A percentile compares a stretch with the other conserved stretches of the same genome.
Evolutionary conservation across 2,797 vertebrate genomes (phyloP).

Genomic region (Poecilia wingei): DNA sequence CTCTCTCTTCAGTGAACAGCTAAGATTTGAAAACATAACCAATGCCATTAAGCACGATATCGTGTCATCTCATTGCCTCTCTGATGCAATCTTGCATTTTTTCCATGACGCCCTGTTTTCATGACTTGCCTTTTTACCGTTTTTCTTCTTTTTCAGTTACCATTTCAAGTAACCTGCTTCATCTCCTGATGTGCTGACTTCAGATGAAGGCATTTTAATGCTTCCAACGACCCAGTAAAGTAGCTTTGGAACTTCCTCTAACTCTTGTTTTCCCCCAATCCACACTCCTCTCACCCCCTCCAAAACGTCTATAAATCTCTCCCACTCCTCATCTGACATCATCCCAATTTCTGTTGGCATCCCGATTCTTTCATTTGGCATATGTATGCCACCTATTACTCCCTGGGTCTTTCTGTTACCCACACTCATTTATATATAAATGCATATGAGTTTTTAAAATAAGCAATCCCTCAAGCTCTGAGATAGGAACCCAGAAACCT

Average conservation of each 20-base stretch:
- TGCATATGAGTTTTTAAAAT: conserved; percentile 54
- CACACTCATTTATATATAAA: conserved; percentile 60
- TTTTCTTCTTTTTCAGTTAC: neutral
- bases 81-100: conserved; percentile 43
- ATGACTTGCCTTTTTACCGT: conserved; percentile 18
- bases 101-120: conserved; percentile 33
- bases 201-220: conserved; percentile 55
- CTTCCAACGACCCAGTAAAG: conserved; percentile 70
- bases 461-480: conserved; percentile 56
- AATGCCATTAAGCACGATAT: neutral
- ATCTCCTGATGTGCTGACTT: conserved; percentile 58
- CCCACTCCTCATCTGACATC: conserved; percentile 59
- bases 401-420: conserved; percentile 60
- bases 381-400: conserved; percentile 56
- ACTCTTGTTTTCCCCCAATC: conserved; percentile 42
- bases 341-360: conserved; percentile 58
- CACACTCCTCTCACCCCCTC: conserved; percentile 35
- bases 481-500: conserved; percentile 63
- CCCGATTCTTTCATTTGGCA: conserved; percentile 64
- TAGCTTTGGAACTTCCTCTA: conserved; percentile 61
- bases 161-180: conserved; percentile 42
- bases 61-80: conserved; percentile 31
- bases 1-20: conserved; percentile 31
- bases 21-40: conserved; percentile 36
- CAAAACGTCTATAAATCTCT: conserved; percentile 65